Evolutionary conservation across 2,888 invertebrate species (phyloP), one percentile per base, ranked within the genome.

Genomic region (Blastobasis lacticolella): DNA sequence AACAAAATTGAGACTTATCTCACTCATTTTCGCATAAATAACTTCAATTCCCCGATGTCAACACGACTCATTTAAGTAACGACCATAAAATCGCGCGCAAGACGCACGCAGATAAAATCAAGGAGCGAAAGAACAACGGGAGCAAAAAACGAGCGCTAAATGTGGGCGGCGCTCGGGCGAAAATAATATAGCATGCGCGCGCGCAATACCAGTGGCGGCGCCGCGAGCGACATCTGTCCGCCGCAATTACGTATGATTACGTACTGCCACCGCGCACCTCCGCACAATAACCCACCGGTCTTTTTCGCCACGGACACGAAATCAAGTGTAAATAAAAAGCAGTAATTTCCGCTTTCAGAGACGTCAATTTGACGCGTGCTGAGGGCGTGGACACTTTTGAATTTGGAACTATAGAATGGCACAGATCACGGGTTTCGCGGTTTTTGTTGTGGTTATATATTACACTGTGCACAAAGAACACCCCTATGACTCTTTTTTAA

Each of bases 381-480:
- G 50, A 55, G 70, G 61, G 61, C 72, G 62, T 69, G 64, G 73
- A 75, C 75, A 67, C 70, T 9, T 8, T 45, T 5, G 37, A n/a
- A 23, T 46, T 42, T 42, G 42, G 9, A 42, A 42, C 10, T 42
- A 42, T 46, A 57, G 50, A 45, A 41, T 37, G 42, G 46, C 42
- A 71, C 23, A 23, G 71, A 80, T 77, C 56, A 71, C 56, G 43
- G 72, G 73, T 73, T 71, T 56, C 58, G 61, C 49, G 61, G 69
- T 73, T 74, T 76, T 72, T 87, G 84, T 87, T 86, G 75, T 85
- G 80, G 78, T 70, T 85, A 81, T 85, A 81, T 57, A 68, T 86
- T 82, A 78, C 83, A 68, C 49, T 23, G 23, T 3, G 3, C 23
- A 23, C 23, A 23, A 23, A 23, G 23, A 23, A 23, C 23, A 23